A percentile compares a stretch with the other conserved stretches of the same genome.
Evolutionary conservation across 2,113 vertebrate genomes (phyloP).

Genomic region (Saiga tatarica): DNA sequence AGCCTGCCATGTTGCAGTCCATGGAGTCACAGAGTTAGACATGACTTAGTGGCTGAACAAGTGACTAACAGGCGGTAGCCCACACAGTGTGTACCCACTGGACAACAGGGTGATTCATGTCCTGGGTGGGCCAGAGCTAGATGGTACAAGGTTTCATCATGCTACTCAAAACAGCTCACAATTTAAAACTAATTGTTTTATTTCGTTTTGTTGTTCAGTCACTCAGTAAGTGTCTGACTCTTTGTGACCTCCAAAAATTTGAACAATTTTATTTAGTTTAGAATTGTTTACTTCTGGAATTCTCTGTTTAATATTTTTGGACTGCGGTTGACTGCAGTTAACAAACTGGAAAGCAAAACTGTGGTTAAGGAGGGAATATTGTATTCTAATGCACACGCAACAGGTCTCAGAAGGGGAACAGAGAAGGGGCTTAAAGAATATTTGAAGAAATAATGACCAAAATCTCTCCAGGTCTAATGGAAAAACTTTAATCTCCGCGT

Average conservation of each 20-base stretch:
- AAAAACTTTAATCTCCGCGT: not conserved
- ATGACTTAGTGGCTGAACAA: not conserved
- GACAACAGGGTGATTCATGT: not conserved
- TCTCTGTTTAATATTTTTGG: not conserved
- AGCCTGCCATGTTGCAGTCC: not conserved
- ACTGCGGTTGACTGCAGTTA: fast-evolving
- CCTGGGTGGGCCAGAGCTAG: not conserved
- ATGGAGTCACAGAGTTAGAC: not conserved
- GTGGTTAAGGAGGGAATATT: not conserved
- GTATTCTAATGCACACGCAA: not conserved
- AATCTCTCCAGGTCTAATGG: not conserved
- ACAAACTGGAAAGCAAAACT: not conserved
- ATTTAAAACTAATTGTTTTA: not conserved
- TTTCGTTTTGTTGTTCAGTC: not conserved
- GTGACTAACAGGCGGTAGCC: not conserved
- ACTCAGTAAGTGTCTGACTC: not conserved
- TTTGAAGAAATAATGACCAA: not conserved
- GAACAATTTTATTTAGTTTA: not conserved
- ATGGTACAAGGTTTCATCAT: not conserved
- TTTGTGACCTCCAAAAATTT: not conserved
- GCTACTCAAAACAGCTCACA: not conserved
- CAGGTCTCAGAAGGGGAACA: not conserved
- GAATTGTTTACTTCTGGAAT: not conserved
- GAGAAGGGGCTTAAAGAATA: not conserved
- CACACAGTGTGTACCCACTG: not conserved